phyloP scores from a whole-genome alignment of 1,140 invertebrate genomes.

The Melanaphis sacchari region DNA sequence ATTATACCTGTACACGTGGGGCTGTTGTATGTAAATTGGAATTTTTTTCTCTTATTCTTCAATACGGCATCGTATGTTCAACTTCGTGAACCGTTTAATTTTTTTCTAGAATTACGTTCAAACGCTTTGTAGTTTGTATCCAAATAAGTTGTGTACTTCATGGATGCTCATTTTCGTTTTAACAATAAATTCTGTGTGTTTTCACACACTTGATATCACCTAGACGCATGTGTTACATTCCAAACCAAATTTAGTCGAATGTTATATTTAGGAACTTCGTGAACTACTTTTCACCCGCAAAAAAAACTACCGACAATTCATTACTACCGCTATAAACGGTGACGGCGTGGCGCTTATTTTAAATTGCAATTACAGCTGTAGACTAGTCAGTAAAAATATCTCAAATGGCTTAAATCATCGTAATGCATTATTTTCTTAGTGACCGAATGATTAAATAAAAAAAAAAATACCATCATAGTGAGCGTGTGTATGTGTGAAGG shows the following conservation, averaged over 20 bases:
- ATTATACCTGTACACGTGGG: slow-evolving; percentile 2
- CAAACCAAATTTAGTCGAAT: slow-evolving; percentile 27
- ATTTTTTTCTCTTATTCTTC: background rate
- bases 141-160: background rate
- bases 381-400: background rate
- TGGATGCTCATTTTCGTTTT: background rate
- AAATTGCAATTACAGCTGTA: background rate
- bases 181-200: slow-evolving; percentile 12
- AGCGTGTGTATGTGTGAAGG: background rate
- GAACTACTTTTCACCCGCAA: background rate
- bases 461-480: background rate
- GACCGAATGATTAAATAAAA: slow-evolving; percentile 20
- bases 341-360: background rate
- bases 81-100: background rate
- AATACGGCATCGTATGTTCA: background rate
- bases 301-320: background rate
- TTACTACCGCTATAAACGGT: background rate
- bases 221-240: background rate
- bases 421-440: background rate
- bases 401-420: slow-evolving; percentile 19
- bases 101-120: background rate
- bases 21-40: slow-evolving; percentile 31
- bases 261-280: background rate
- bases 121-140: background rate
- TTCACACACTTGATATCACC: background rate